A percentile compares a stretch with the other conserved stretches of the same genome.
phyloP scores from a whole-genome alignment of 1,140 invertebrate genomes.

The Psix sp. region DNA sequence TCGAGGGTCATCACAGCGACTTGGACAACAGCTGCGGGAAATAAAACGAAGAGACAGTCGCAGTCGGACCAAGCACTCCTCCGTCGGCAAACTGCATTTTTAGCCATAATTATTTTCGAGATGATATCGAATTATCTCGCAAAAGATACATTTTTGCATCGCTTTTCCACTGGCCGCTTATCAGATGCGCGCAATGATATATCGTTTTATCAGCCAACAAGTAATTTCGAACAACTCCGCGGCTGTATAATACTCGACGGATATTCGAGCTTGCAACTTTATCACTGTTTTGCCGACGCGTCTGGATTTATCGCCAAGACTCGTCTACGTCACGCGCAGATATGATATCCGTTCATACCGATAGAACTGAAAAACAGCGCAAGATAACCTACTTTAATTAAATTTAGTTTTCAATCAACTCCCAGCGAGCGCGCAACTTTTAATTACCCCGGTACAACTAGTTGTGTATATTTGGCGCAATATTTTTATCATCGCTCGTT shows the following conservation, averaged over 20 bases:
- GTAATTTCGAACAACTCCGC: slow-evolving; percentile 41
- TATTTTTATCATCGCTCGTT: slow-evolving; percentile 7
- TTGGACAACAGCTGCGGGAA: slow-evolving; percentile 29
- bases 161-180: too few relatives aligned
- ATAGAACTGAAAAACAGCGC: slow-evolving; percentile 10
- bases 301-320: too few relatives aligned
- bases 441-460: slow-evolving; percentile 31
- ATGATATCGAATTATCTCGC: too few relatives aligned
- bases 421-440: slow-evolving; percentile 27
- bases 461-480: slow-evolving; percentile 13
- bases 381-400: slow-evolving; percentile 44
- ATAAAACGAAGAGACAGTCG: slow-evolving; percentile 28
- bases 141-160: too few relatives aligned
- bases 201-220: slow-evolving; percentile 34
- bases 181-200: too few relatives aligned
- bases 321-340: slow-evolving; percentile 3
- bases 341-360: slow-evolving; percentile 24
- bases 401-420: slow-evolving; percentile 48
- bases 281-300: too few relatives aligned
- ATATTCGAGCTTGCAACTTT: slow-evolving; percentile 34
- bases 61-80: neutral
- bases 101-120: too few relatives aligned
- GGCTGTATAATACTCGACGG: slow-evolving; percentile 47
- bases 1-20: slow-evolving; percentile 35
- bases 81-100: too few relatives aligned